A percentile compares a stretch with the other conserved stretches of the same genome.
Evolutionary conservation across 2,797 vertebrate species (phyloP).

Genomic region (Cebuella pygmaea): DNA sequence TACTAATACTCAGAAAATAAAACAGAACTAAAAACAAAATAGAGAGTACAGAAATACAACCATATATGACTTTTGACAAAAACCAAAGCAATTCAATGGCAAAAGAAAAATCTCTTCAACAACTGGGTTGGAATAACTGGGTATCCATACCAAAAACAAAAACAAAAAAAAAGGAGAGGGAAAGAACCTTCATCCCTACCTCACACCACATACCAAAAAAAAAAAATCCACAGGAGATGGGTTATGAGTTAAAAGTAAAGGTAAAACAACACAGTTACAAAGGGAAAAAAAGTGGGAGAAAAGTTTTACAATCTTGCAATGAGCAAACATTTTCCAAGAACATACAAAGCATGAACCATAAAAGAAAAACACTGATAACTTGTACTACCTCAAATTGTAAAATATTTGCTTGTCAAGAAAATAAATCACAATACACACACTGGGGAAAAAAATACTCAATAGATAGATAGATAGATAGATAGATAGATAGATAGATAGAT

Average conservation of each 20-base stretch:
- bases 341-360: not conserved
- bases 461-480: no score
- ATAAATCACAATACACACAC: not conserved
- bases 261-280: slow-evolving; percentile 10
- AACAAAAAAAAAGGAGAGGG: not conserved
- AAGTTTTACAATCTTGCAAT: not conserved
- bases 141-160: not conserved
- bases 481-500: no score
- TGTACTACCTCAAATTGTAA: not conserved
- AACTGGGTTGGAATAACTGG: slow-evolving; percentile 8
- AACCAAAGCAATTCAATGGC: not conserved
- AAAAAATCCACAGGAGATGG: not conserved
- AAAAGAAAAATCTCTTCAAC: slow-evolving; percentile 21
- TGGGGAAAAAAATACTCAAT: not conserved
- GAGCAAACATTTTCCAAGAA: slow-evolving; percentile 36
- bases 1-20: not conserved
- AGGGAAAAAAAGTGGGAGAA: not conserved
- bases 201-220: not conserved
- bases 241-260: slow-evolving; percentile 14
- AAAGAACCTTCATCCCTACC: not conserved
- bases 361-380: slow-evolving; percentile 31
- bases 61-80: not conserved
- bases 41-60: not conserved
- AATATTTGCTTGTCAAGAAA: slow-evolving; percentile 41
- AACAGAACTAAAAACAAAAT: slow-evolving; percentile 23